Base-by-base conservation (phyloP, 2,888 invertebrate genomes). In the Drosophila maculinotata region DNA sequence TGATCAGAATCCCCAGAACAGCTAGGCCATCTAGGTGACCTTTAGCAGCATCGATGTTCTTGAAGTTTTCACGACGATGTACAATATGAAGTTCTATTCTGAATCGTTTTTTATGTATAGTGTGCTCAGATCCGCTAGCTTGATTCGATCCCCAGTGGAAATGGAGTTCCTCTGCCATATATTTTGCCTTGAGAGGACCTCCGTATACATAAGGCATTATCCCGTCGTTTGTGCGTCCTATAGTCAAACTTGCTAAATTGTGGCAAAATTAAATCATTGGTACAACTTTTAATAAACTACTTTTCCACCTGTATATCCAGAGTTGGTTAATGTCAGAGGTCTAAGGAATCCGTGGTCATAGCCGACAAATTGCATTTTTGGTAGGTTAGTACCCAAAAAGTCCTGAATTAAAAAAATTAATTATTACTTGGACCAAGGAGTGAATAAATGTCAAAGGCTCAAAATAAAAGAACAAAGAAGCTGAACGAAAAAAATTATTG, bases 11-110 rank as follows among this genome's bases (percentile, higher is more conserved):
- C 12, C 15, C 8, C 3, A 36, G 2, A 1, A 35, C 35, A n/a
- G 42, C 35, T 7, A 25, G 4, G 1, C 23, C 45, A 14, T n/a
- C 9, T 5, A 0, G 1, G 1, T 48, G 1, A 1, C 3, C 8
- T 1, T 0, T 7, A 10, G 39, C 51, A 4, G 2, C 14, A 6
- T 14, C 23, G 7, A 30, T 7, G 6, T 6, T 31, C 2, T 9
- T 0, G 8, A 23, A 39, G 1, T 10, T 1, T 1, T 2, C 4
- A 23, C 14, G 20, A 9, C 39, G 28, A 51, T 56, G 47, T 1
- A 56, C 38, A 17, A 47, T 56, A 12, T 56, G 56, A 31, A 56
- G n/a, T 15, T 56, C 56, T 1, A 39, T 5, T 23, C 30, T 30
- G 3, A 7, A 31, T 0, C 23, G 23, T 14, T 9, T 2, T 0